Percentiles rank a stretch among this genome's conserved stretches.
phyloP scores from a whole-genome alignment of 2,888 invertebrate species.

The Epinotia bilunana region DNA sequence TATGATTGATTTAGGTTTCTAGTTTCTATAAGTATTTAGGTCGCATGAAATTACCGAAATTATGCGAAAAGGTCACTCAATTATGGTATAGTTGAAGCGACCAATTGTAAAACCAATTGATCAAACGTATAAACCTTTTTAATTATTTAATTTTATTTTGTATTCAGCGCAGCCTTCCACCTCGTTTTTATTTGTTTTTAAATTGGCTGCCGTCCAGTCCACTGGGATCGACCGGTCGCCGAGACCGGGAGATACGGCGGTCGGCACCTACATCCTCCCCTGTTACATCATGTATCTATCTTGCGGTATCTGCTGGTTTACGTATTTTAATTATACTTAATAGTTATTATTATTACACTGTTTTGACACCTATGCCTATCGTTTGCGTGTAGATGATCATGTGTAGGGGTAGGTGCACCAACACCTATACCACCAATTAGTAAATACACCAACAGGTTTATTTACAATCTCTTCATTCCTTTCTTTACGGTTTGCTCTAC shows the following conservation, averaged over 20 bases:
- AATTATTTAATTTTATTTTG: slow-evolving; percentile 10
- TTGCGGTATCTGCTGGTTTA: background rate
- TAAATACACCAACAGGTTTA: too few species aligned
- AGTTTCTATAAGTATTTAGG: background rate
- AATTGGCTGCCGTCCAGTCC: slow-evolving; percentile 32
- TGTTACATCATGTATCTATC: background rate
- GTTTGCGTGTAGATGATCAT: too few species aligned
- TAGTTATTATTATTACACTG: background rate
- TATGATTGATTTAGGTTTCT: background rate
- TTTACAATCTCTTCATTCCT: too few species aligned
- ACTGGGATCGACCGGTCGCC: slow-evolving; percentile 13
- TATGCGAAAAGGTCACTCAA: slow-evolving; percentile 6
- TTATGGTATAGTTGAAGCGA: background rate
- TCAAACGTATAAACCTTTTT: slow-evolving; percentile 7
- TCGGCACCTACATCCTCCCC: slow-evolving; percentile 9
- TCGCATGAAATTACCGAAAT: background rate
- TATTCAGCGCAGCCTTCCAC: slow-evolving; percentile 2
- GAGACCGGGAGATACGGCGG: slow-evolving; percentile 7
- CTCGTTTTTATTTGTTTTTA: slow-evolving; percentile 21
- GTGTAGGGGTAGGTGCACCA: too few species aligned
- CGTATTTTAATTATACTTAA: background rate
- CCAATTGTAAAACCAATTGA: background rate
- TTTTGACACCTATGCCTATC: background rate
- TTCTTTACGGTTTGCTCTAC: too few species aligned
- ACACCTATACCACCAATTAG: too few species aligned